Base-by-base conservation (phyloP, 2,797 vertebrate genomes). In the Gallinago solitaria region DNA sequence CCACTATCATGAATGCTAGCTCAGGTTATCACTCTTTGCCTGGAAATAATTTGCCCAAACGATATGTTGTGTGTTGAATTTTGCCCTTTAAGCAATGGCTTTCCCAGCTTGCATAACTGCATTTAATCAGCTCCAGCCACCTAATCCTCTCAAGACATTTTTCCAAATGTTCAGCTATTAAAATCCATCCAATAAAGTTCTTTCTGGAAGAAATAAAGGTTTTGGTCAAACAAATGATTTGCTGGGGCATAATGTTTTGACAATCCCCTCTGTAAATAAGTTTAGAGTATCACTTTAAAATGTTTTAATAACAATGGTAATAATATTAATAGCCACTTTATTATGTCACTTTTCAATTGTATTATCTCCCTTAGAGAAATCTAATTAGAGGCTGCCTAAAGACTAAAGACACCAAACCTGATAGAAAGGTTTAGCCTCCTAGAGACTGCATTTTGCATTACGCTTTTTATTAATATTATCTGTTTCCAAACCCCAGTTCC, bases 401-500 rank as follows among this genome's bases (percentile, higher is more conserved):
- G 7, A 61, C 68, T 84, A 65, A 37, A 61, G 81, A 30, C 65
- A 90, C 70, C 24, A 56, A 81, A 74, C 54, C 77, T 91, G 47
- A 67, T 63, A 47, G 2, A 41, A 88, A 92, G 13, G 18, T 37
- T 65, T 45, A 70, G 14, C 10, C 61, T 91, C 73, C 50, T 32
- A 59, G 24, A 87, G 28, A 23, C 67, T 70, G 48, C 21, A 70
- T 68, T 96, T 96, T 84, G 50, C 79, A 75, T 95, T 94, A 76
- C 2, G 5, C 12, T 24, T 94, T 95, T 94, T 50, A 78, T 79
- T 83, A 63, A 39, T 70, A 83, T 95, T 96, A 88, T 94, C 91
- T 90, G 45, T 53, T 95, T 91, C 92, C 90, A 97, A 94, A 64
- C n/a, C 45, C 80, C 63, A 23, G 35, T 93, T 90, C 85, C 77